These are phyloP conservation scores for Sinodicranocentrus sp. DNA, from an alignment of 2,888 invertebrate species.

Conservation along the genomic window DNA sequence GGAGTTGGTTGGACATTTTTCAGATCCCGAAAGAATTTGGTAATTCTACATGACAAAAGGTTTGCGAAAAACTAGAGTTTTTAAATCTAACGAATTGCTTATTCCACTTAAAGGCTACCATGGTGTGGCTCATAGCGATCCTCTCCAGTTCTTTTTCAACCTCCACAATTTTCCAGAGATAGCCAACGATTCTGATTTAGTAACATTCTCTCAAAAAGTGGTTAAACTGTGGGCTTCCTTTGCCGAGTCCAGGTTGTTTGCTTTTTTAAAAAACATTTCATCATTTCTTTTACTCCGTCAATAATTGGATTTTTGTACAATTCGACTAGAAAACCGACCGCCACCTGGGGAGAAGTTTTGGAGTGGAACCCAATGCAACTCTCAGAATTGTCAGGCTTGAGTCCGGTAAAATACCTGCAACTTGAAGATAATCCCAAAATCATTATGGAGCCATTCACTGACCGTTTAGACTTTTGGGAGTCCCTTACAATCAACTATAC, in stretches of 20 bases:
- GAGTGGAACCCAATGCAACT: slow-evolving; percentile 71
- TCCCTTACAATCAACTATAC: slow-evolving; percentile 66
- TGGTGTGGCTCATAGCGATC: slow-evolving; percentile 71
- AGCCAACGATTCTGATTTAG: slow-evolving; percentile 41
- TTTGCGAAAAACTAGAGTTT: not conserved
- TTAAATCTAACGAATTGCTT: not conserved
- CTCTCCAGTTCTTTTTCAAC: slow-evolving; percentile 68
- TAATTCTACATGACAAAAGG: not conserved
- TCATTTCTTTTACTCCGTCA: not conserved
- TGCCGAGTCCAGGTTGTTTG: slow-evolving; percentile 37
- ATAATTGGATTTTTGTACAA: too few species aligned
- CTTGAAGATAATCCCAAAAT: slow-evolving; percentile 61
- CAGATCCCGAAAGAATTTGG: slow-evolving; percentile 67
- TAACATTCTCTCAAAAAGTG: slow-evolving; percentile 62
- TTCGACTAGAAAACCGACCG: slow-evolving; percentile 59
- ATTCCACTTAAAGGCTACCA: slow-evolving; percentile 37
- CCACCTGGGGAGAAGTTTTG: slow-evolving; percentile 65
- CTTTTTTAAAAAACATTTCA: not conserved
- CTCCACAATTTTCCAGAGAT: slow-evolving; percentile 71
- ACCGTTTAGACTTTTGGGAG: slow-evolving; percentile 73
- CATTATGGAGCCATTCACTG: slow-evolving; percentile 71
- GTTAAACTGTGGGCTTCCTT: slow-evolving; percentile 70
- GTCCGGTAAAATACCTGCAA: slow-evolving; percentile 66
- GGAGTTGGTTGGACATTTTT: slow-evolving; percentile 73
- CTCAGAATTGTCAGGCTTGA: slow-evolving; percentile 63